Evolutionary conservation across 2,113 vertebrate species (phyloP).

Genomic region (Dendropsophus ebraccatus): DNA sequence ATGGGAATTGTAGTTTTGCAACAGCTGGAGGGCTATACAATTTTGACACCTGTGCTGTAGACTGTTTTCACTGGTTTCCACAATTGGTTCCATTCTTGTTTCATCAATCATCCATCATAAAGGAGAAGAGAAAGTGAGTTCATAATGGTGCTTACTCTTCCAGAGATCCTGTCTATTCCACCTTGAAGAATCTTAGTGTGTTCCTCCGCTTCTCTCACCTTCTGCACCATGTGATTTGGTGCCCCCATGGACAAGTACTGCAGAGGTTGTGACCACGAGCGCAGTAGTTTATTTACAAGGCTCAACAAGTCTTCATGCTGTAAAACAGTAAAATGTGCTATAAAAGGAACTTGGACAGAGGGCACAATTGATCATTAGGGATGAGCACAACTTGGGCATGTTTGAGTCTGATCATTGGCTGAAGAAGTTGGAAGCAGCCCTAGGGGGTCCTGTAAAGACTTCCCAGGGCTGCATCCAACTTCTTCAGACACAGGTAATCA

Average conservation of each 20-base stretch:
- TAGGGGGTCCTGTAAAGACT: no score
- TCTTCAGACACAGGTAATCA: no score
- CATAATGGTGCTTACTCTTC: slow-evolving; percentile 34
- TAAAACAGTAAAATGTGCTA: not conserved
- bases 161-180: slow-evolving; percentile 51
- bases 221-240: slow-evolving; percentile 31
- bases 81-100: not conserved
- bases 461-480: no score
- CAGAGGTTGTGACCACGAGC: slow-evolving; percentile 47
- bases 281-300: slow-evolving; percentile 43
- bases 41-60: no score
- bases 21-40: no score
- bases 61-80: not conserved
- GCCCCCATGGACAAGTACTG: slow-evolving; percentile 20
- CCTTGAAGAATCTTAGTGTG: slow-evolving; percentile 32
- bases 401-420: no score
- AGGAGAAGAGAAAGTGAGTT: not conserved
- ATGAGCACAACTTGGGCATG: no score
- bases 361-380: no score
- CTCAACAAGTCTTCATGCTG: slow-evolving; percentile 52
- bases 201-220: slow-evolving; percentile 53
- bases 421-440: no score
- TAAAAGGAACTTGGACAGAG: no score
- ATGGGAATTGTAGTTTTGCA: no score
- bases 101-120: not conserved